A percentile compares a stretch with the other conserved stretches of the same genome.
Evolutionary conservation across 2,888 invertebrate species (phyloP).

Genomic region (Hypselothyrea guttata): DNA sequence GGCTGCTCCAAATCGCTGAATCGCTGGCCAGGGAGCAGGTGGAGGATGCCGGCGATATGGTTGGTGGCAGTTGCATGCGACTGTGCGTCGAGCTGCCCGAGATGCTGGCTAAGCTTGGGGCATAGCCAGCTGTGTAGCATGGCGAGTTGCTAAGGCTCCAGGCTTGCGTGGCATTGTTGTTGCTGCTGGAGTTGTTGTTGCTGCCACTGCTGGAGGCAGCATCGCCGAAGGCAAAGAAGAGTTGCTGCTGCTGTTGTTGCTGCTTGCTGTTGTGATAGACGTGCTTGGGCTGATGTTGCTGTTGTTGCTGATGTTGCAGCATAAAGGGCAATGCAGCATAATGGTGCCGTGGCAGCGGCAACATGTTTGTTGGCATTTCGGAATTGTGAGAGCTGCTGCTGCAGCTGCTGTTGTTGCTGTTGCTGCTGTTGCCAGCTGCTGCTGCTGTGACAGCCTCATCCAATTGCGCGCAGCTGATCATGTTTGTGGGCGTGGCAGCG

Average conservation of each 20-base stretch:
- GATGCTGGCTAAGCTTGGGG: conserved; percentile 24
- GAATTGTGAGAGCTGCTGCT: conserved; percentile 8
- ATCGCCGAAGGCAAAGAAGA: conserved; percentile 49
- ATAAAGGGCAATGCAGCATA: conserved; percentile 41
- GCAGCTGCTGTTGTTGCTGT: conserved; percentile 11
- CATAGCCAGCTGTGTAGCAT: conserved; percentile 39
- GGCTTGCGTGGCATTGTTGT: conserved; percentile 1
- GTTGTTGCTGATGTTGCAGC: conserved; percentile 35
- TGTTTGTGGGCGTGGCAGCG: conserved; percentile 56
- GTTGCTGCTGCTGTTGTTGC: conserved; percentile 31
- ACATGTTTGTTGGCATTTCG: conserved; percentile 14
- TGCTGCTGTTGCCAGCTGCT: conserved; percentile 50
- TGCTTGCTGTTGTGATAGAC: conserved; percentile 25
- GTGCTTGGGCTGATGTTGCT: conserved; percentile 24
- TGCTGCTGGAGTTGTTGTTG: background rate
- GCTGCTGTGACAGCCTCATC: conserved; percentile 75
- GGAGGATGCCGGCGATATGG: conserved; percentile 65
- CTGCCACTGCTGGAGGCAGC: background rate
- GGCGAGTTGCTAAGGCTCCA: conserved; percentile 55
- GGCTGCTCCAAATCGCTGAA: conserved; percentile 57
- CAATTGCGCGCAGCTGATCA: conserved; percentile 73
- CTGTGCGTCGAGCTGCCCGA: conserved; percentile 34
- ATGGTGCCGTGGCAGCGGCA: conserved; percentile 32
- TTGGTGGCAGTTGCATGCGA: conserved; percentile 37
- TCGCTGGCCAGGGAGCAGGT: conserved; percentile 59